Evolutionary conservation across 2,888 invertebrate genomes (phyloP), one percentile per base, ranked within the genome.

Genomic region (Pachliopta kotzebuea): DNA sequence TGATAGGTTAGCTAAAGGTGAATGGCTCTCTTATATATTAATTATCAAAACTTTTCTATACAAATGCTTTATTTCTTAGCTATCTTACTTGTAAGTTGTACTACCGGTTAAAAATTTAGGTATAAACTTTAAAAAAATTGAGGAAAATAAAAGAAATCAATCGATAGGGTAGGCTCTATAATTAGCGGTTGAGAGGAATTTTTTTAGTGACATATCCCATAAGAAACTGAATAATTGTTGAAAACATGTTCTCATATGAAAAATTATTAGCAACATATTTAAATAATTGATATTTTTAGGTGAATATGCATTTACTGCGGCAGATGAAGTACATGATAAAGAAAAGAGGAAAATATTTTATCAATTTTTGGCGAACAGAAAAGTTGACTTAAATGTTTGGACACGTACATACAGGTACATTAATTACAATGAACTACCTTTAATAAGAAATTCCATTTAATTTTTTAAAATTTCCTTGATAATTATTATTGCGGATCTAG

Each of bases 361-460:
- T 2, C 93, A 94, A 74, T 94, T 94, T 79, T 76, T 95, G 63
- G 91, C 92, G 72, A 87, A 93, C 77, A 79, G 94, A 74, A 91
- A 94, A 81, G 90, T 93, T 72, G 93, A 94, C 76, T 87, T 97
- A 20, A 94, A 94, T 75, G 93, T 96, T 49, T 92, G 96, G 77
- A 93, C 94, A 2, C 92, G 93, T 72, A 94, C 94, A 7, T 97
- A 96, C 85, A 95, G 96, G 93, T 95, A 92, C 29, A 29, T n/a
- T 26, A n/a, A 21, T 49, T 20, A 31, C 9, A 56, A 37, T 14
- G 1, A 37, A 37, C 37, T 31, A 9, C 8, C 8, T 31, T 31
- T 9, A 9, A 11, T 31, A 6, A 31, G 6, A 8, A 11, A 31
- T 31, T 31, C 8, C 29, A 2, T 31, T 31, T 31, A 31, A 31